Percentiles rank a stretch among this genome's conserved stretches.
Evolutionary conservation across 1,140 invertebrate genomes (phyloP).

Genomic region (Pseudomyrmex concolor): DNA sequence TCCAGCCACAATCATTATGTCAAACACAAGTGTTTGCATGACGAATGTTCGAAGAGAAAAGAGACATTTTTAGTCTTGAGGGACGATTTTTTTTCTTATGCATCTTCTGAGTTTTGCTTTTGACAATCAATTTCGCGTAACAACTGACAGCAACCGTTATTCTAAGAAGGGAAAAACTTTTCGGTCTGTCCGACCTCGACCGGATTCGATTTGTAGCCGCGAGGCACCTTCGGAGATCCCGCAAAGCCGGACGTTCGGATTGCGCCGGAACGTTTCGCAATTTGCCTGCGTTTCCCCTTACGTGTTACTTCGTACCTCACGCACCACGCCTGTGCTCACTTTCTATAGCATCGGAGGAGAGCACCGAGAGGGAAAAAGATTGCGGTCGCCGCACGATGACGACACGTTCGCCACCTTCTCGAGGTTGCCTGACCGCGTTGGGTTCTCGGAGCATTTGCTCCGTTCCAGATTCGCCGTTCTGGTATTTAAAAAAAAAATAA

Average conservation of each 20-base stretch:
- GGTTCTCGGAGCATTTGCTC: no score
- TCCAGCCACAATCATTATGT: not conserved
- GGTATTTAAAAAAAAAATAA: no score
- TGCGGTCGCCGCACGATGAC: conserved; percentile 39
- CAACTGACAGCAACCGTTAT: not conserved
- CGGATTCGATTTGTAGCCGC: conserved; percentile 21
- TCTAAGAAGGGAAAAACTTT: conserved; percentile 37
- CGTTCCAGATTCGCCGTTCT: not conserved
- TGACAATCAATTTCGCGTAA: conserved; percentile 18
- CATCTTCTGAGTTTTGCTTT: not conserved
- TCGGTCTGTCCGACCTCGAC: conserved; percentile 22
- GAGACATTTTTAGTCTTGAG: not conserved
- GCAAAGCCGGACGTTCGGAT: not conserved
- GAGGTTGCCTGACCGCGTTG: conserved; percentile 9
- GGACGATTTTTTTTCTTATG: not conserved
- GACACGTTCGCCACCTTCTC: conserved; percentile 35
- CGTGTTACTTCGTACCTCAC: not conserved
- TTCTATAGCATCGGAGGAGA: conserved; percentile 52
- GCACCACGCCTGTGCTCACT: conserved; percentile 38
- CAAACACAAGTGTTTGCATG: not conserved
- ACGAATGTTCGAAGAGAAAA: conserved; percentile 12
- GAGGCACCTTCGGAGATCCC: not conserved
- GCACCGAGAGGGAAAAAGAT: conserved; percentile 22
- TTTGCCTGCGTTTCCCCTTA: conserved; percentile 22
- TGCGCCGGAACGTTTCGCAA: conserved; percentile 23